phyloP scores from a whole-genome alignment of 2,888 invertebrate species.

The Stenolophus ochropezus region DNA sequence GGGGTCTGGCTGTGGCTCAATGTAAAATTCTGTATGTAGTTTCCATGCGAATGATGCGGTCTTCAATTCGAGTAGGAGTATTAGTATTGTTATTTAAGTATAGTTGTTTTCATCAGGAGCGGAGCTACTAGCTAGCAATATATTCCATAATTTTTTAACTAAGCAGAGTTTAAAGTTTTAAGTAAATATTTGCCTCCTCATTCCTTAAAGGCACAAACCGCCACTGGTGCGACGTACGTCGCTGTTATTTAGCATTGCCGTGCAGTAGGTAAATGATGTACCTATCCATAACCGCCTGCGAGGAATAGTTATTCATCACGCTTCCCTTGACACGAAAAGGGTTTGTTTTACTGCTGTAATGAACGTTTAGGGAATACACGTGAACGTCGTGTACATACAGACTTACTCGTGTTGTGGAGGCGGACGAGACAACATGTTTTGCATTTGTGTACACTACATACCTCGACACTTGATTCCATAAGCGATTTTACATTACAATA shows the following conservation, averaged over 20 bases:
- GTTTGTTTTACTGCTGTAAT: slow-evolving; percentile 43
- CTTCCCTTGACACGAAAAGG: slow-evolving; percentile 42
- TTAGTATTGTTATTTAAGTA: too few relatives aligned
- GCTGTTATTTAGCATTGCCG: slow-evolving; percentile 15
- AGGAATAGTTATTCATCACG: slow-evolving; percentile 36
- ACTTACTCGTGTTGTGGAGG: slow-evolving; percentile 20
- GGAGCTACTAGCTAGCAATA: too few relatives aligned
- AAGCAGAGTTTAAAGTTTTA: too few relatives aligned
- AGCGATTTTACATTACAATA: neutral
- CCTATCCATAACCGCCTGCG: slow-evolving; percentile 37
- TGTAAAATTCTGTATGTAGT: too few relatives aligned
- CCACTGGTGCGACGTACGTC: neutral
- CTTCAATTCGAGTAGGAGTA: too few relatives aligned
- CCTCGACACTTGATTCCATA: neutral
- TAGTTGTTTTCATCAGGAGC: too few relatives aligned
- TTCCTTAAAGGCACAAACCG: too few relatives aligned
- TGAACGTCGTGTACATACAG: slow-evolving; percentile 2
- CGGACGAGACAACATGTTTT: slow-evolving; percentile 6
- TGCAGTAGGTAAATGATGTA: slow-evolving; percentile 16
- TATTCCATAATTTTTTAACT: too few relatives aligned
- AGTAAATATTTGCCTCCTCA: too few relatives aligned
- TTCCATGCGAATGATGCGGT: too few relatives aligned
- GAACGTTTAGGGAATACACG: slow-evolving; percentile 44
- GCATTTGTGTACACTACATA: slow-evolving; percentile 4
- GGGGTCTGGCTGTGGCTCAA: too few relatives aligned